Evolutionary conservation across 2,888 invertebrate species (phyloP), one percentile per base, ranked within the genome.

Genomic region (Calliscelio sp.): DNA sequence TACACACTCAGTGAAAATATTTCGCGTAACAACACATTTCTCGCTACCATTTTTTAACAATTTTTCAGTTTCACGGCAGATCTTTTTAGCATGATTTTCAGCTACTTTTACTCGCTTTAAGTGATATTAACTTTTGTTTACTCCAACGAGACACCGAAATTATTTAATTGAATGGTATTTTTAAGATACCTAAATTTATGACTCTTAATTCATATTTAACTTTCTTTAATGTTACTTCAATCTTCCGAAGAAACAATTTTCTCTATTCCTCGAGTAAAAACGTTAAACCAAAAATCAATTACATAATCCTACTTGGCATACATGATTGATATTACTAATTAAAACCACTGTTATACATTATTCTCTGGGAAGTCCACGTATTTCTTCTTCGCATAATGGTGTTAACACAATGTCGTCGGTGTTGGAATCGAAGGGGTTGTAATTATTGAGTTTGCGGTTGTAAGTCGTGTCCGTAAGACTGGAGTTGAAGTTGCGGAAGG

Each of bases 361-460:
- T 16, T 41, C 32, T 2, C n/a, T 18, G 11, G 11, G 18, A 44
- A 59, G 32, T 44, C 28, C 20, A n/a, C 38, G 57, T 51, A 51
- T 61, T 53, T 53, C 11, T n/a, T n/a, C n/a, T 10, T 2, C 24
- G 32, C 46, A 49, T 66, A 75, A 65, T 38, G 10, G 18, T 51
- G 28, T 61, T 49, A 68, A 63, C 53, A 44, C 41, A 79, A 65
- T 65, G 51, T 49, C 38, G 49, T 24, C 53, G 41, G 16, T 49
- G 68, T 59, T 28, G 51, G 61, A 14, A 74, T 70, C 28, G 70
- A 77, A 53, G 44, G 49, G 49, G 59, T 55, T 53, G 68, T 78
- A 78, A 83, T 83, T 83, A 83, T 74, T 46, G 79, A 61, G 79
- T 79, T 79, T 71, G 71, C 53, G 74, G 74, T 68, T 68, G 66